Conservation (phyloP, 2,113 vertebrate genomes). For the Gymnarchus niloticus region DNA sequence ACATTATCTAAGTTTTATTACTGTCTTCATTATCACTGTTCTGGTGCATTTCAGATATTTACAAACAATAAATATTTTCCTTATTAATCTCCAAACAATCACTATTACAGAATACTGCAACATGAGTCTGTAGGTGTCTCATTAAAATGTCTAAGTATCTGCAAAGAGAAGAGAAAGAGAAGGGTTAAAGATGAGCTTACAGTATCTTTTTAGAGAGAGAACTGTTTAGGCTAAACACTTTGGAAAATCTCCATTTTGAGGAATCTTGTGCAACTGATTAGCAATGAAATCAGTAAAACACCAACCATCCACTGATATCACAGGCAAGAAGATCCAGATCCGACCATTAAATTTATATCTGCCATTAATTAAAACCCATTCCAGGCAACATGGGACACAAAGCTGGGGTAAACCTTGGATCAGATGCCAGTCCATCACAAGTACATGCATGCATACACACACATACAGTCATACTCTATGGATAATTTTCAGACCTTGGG, state of each 20-base stretch:
- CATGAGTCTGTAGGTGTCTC: constrained; percentile 53
- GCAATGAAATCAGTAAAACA: not conserved
- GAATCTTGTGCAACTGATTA: not conserved
- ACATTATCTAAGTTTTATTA: constrained; percentile 45
- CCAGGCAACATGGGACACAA: no score
- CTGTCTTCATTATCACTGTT: constrained; percentile 45
- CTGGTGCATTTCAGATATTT: constrained; percentile 63
- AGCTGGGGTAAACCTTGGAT: no score
- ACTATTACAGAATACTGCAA: constrained; percentile 48
- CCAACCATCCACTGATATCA: not conserved
- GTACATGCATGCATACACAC: not conserved
- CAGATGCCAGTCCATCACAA: not conserved
- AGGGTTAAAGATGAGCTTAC: not conserved
- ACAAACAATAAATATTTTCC: constrained; percentile 71
- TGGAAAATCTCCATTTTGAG: not conserved
- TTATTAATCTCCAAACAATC: constrained; percentile 58
- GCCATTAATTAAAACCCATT: not conserved
- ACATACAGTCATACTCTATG: not conserved
- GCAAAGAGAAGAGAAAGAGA: constrained; percentile 38
- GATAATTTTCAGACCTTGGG: not conserved
- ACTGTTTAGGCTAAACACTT: no score
- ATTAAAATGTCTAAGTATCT: constrained; percentile 43
- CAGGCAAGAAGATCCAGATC: not conserved
- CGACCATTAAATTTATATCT: not conserved
- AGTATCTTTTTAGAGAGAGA: not conserved